phyloP scores from a whole-genome alignment of 2,888 invertebrate genomes.

The Nomada ruficornis region DNA sequence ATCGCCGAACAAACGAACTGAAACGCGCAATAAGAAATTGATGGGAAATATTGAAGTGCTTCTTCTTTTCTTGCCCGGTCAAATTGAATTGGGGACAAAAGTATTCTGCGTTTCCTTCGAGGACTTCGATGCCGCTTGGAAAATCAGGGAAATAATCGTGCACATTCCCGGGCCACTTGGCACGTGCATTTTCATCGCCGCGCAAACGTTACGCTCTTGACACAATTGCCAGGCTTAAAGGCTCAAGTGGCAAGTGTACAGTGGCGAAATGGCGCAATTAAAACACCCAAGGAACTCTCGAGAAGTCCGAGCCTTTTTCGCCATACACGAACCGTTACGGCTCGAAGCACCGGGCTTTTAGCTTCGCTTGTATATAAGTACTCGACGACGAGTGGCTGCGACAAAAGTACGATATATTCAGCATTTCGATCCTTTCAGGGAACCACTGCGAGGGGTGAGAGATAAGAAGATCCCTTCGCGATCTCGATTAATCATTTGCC shows the following conservation, averaged over 20 bases:
- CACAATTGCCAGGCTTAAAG: constrained; percentile 36
- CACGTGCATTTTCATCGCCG: constrained; percentile 2
- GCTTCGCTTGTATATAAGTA: neutral
- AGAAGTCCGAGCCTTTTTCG: constrained; percentile 17
- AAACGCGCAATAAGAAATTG: no score
- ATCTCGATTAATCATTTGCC: neutral
- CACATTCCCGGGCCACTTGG: neutral
- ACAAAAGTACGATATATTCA: constrained; percentile 25
- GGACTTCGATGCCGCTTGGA: no score
- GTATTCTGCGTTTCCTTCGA: no score
- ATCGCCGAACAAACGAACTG: no score
- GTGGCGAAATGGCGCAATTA: constrained; percentile 45
- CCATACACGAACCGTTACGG: neutral
- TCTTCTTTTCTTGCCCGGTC: no score
- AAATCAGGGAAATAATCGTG: neutral
- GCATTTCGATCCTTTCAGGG: neutral
- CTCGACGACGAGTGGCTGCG: neutral
- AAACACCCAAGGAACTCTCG: constrained; percentile 36
- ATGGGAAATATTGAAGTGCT: neutral
- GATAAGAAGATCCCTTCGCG: neutral
- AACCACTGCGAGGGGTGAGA: neutral
- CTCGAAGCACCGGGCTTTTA: neutral
- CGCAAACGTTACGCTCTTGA: constrained; percentile 41
- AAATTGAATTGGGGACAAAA: no score
- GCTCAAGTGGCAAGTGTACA: constrained; percentile 24